Percentiles rank a stretch among this genome's conserved stretches.
Conservation (phyloP, 2,797 vertebrate genomes). For the Sebastes diploproa region DNA sequence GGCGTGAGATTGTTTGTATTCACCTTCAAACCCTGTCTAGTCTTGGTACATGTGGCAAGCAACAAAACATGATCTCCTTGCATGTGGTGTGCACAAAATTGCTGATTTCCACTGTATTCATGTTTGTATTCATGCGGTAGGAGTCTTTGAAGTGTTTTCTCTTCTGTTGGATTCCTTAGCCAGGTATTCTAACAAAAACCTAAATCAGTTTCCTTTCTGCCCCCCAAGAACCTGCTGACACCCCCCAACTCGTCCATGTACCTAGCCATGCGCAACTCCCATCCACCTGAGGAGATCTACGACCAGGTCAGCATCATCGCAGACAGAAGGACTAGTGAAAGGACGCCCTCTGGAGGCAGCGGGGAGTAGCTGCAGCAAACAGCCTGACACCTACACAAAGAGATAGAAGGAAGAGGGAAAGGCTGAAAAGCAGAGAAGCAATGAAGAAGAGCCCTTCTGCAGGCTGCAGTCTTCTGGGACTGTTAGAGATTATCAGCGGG, state of each 20-base stretch:
- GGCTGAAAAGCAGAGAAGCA: neutral
- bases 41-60: neutral
- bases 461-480: neutral
- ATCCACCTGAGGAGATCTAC: slow-evolving; percentile 52
- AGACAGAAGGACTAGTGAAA: neutral
- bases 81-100: neutral
- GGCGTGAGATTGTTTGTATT: too few species aligned
- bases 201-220: neutral
- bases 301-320: slow-evolving; percentile 44
- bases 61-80: neutral
- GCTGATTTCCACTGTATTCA: neutral
- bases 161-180: neutral
- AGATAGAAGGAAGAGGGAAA: neutral
- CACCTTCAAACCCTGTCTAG: neutral
- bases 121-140: neutral
- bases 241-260: slow-evolving; percentile 1
- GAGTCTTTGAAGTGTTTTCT: neutral
- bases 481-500: neutral
- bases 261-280: slow-evolving; percentile 28
- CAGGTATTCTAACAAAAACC: neutral
- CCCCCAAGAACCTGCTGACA: slow-evolving; percentile 34
- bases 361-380: neutral
- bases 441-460: neutral
- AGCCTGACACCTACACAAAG: neutral
- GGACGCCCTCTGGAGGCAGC: neutral